Conservation (phyloP, 2,113 vertebrate species). For the Grantiella picta region DNA sequence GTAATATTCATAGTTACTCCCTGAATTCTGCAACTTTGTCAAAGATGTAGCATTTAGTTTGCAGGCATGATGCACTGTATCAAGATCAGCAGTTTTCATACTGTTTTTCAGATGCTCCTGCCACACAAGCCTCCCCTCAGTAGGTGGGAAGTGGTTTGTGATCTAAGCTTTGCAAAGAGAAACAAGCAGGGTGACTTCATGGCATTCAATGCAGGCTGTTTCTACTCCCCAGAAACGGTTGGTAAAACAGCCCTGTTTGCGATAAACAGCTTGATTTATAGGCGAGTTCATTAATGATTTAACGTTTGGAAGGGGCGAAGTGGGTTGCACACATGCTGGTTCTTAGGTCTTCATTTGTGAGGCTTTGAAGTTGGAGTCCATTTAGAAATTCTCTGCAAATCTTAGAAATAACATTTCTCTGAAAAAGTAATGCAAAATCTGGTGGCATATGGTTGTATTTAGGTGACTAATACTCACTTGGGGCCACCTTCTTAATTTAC, state of each 20-base stretch:
- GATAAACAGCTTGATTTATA: not conserved
- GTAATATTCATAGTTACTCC: not conserved
- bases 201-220: not conserved
- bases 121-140: not conserved
- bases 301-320: not conserved
- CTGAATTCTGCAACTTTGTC: not conserved
- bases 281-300: not conserved
- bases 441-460: slow-evolving; percentile 55
- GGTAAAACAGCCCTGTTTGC: not conserved
- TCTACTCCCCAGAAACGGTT: not conserved
- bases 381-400: slow-evolving; percentile 27
- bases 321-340: not conserved
- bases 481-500: slow-evolving; percentile 60
- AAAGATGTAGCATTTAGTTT: not conserved
- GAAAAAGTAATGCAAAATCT: slow-evolving; percentile 48
- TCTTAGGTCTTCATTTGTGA: not conserved
- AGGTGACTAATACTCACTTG: slow-evolving; percentile 62
- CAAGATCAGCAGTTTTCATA: slow-evolving; percentile 6
- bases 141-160: slow-evolving; percentile 17
- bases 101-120: not conserved
- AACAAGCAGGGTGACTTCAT: slow-evolving; percentile 23
- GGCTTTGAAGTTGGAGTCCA: not conserved
- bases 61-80: not conserved
- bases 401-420: slow-evolving; percentile 36
- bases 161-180: slow-evolving; percentile 21